These are phyloP conservation scores for Spodoptera picta DNA, from an alignment of 2,888 invertebrate genomes.

Conservation along the genomic window DNA sequence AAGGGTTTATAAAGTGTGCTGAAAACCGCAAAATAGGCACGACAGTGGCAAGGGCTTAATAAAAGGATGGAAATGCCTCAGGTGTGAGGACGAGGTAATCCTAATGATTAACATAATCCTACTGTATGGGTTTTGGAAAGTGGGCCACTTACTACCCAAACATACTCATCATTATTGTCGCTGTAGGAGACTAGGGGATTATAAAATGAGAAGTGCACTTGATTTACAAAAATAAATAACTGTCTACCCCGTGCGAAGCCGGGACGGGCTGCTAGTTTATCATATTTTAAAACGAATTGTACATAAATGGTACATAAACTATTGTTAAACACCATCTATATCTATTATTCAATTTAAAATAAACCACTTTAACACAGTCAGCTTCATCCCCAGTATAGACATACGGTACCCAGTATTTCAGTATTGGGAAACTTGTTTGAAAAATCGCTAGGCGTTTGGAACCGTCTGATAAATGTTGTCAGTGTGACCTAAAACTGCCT, in stretches of 20 bases:
- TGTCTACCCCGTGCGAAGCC: no score
- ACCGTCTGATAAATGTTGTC: slow-evolving; percentile 33
- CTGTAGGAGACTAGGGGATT: neutral
- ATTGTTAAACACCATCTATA: no score
- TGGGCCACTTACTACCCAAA: neutral
- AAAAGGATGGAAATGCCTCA: slow-evolving; percentile 21
- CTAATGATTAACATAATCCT: slow-evolving; percentile 34
- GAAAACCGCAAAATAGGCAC: slow-evolving; percentile 11
- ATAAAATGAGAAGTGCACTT: neutral
- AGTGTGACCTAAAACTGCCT: slow-evolving; percentile 14
- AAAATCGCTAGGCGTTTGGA: slow-evolving; percentile 21
- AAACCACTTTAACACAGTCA: no score
- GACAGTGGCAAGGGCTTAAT: slow-evolving; percentile 11
- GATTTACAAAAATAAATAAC: no score
- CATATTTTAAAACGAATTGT: no score
- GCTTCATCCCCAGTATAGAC: neutral
- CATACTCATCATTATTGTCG: neutral
- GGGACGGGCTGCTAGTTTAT: no score
- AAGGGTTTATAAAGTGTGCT: neutral
- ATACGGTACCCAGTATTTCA: slow-evolving; percentile 9
- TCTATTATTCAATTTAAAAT: no score
- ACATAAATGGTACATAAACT: no score
- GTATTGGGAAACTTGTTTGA: slow-evolving; percentile 18
- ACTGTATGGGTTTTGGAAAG: slow-evolving; percentile 1
- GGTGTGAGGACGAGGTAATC: slow-evolving; percentile 35